Evolutionary conservation across 2,113 vertebrate species (phyloP), one percentile per base, ranked within the genome.

Genomic region (Hemichromis elongatus): DNA sequence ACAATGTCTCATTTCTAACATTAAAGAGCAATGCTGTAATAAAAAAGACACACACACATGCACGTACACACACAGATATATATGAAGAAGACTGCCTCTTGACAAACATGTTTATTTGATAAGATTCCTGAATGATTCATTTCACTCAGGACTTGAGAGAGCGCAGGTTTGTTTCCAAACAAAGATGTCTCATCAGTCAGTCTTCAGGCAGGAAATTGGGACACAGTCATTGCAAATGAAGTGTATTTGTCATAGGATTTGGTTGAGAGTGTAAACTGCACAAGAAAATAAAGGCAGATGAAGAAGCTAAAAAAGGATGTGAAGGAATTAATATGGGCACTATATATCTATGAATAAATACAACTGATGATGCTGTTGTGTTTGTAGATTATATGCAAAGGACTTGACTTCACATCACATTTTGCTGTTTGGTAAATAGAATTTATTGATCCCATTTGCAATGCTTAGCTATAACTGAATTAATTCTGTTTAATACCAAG

Each of bases 81-180:
- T 3, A 75, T 16, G 59, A n/a, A 33, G 50, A 47, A 26, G 5
- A 26, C 26, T 18, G 54, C 68, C 35, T 73, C 81, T 24, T 81
- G 37, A 24, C 73, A 82, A 70, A 85, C 84, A 90, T 88, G 86
- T 90, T 92, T 89, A 86, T 92, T 91, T 90, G 21, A 92, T 92
- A 92, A 86, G 86, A 92, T 94, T 94, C 93, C 87, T 86, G 87
- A 89, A 95, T 86, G 94, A 91, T 93, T 94, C 89, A 88, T 92
- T 90, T 95, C 89, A 91, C 96, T 87, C 86, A 92, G 92, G 93
- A 96, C 93, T 86, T 30, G 14, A 26, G 59, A 78, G 83, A 8
- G 24, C 1, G 10, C 63, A n/a, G 10, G 30, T 50, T 18, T 86
- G 82, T 84, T 86, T 87, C 56, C 83, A 90, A 89, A 89, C 89